Conservation (phyloP, 2,888 invertebrate genomes). For the Tethea ocularis region DNA sequence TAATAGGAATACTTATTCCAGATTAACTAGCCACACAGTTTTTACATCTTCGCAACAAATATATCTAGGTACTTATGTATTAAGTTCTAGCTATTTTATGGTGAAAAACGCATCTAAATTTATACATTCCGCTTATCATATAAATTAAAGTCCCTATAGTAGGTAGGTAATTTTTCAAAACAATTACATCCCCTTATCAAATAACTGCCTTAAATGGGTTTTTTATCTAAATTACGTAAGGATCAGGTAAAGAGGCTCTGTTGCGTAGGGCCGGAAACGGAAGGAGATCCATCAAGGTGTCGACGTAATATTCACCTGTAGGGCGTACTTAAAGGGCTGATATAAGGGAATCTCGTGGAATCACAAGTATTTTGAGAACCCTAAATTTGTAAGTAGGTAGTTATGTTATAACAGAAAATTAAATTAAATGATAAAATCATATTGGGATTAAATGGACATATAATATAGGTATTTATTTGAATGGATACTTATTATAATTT, state of each 20-base stretch:
- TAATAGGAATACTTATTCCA: no score
- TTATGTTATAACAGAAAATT: background rate
- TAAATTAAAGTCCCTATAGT: background rate
- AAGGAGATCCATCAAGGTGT: slow-evolving; percentile 30
- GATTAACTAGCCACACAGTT: no score
- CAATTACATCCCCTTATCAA: slow-evolving; percentile 6
- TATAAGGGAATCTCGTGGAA: background rate
- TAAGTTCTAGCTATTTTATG: no score
- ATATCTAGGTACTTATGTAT: no score
- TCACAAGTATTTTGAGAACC: no score
- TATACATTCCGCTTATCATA: no score
- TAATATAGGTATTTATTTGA: no score
- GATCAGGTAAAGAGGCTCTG: slow-evolving; percentile 8
- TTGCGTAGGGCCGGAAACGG: slow-evolving; percentile 29
- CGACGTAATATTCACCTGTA: slow-evolving; percentile 3
- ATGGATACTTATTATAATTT: no score
- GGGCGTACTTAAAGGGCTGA: background rate
- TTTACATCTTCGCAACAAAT: no score
- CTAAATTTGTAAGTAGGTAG: background rate
- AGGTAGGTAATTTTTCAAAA: slow-evolving; percentile 5
- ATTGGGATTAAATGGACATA: no score
- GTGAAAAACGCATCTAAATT: no score
- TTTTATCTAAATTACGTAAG: slow-evolving; percentile 11
- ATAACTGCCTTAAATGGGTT: slow-evolving; percentile 4
- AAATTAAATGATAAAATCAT: no score